Percentiles rank a stretch among this genome's conserved stretches.
phyloP scores from a whole-genome alignment of 2,113 vertebrate species.

The Gobius niger region DNA sequence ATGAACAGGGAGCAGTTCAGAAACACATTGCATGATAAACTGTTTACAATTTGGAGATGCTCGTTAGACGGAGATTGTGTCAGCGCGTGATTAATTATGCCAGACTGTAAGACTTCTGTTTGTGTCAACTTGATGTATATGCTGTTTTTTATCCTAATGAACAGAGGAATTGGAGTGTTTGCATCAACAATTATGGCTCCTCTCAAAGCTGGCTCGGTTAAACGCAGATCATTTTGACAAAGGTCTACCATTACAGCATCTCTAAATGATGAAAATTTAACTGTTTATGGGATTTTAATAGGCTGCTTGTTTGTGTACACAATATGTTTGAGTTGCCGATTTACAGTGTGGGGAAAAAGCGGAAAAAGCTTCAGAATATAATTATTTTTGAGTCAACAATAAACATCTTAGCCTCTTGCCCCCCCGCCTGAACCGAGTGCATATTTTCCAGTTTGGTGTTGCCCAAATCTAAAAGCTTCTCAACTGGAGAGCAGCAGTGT shows the following conservation, averaged over 20 bases:
- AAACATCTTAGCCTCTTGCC: too few relatives aligned
- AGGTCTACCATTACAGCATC: slow-evolving; percentile 20
- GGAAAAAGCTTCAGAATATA: not conserved
- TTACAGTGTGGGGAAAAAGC: not conserved
- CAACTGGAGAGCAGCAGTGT: too few relatives aligned
- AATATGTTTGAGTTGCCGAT: not conserved
- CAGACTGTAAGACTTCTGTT: slow-evolving; percentile 71
- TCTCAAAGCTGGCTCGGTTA: slow-evolving; percentile 44
- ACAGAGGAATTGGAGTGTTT: slow-evolving; percentile 58
- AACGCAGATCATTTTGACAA: slow-evolving; percentile 33
- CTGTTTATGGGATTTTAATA: slow-evolving; percentile 3
- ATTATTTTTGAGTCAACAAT: too few relatives aligned
- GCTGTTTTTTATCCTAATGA: slow-evolving; percentile 70
- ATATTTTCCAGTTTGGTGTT: too few relatives aligned
- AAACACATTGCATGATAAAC: slow-evolving; percentile 59
- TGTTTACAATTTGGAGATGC: slow-evolving; percentile 67
- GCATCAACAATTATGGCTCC: slow-evolving; percentile 59
- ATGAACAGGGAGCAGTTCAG: slow-evolving; percentile 42
- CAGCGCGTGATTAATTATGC: slow-evolving; percentile 74
- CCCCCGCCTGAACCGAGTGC: too few relatives aligned
- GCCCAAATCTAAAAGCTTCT: too few relatives aligned
- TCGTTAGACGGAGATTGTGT: slow-evolving; percentile 71
- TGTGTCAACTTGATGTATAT: slow-evolving; percentile 76
- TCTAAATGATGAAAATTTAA: slow-evolving; percentile 15
- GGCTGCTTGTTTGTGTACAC: not conserved